phyloP scores from a whole-genome alignment of 2,113 vertebrate species.

The Phalacrocorax carbo region DNA sequence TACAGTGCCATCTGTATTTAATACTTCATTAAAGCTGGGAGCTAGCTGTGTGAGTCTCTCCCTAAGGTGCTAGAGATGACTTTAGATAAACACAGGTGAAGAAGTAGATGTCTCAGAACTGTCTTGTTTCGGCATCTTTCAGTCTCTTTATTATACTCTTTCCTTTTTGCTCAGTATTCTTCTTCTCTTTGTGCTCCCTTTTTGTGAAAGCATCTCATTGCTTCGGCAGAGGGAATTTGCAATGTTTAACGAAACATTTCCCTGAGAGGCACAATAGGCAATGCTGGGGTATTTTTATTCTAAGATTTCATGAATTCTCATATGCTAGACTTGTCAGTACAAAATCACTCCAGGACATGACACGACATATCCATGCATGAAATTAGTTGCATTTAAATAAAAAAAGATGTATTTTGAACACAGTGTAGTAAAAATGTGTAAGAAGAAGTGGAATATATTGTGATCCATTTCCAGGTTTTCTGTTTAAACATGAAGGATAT shows the following conservation, averaged over 20 bases:
- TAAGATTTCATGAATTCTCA: constrained; percentile 17
- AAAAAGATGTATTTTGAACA: not conserved
- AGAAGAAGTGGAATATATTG: not conserved
- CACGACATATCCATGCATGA: constrained; percentile 11
- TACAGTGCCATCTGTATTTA: not conserved
- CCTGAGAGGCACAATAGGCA: not conserved
- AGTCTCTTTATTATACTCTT: not conserved
- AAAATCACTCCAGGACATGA: constrained; percentile 47
- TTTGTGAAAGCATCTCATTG: not conserved
- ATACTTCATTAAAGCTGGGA: not conserved
- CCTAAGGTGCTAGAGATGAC: not conserved
- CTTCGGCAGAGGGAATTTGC: not conserved
- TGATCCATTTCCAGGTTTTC: constrained; percentile 39
- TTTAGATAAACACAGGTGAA: not conserved
- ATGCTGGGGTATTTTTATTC: not conserved
- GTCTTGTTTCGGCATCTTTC: not conserved
- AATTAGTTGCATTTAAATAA: not conserved
- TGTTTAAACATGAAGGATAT: not conserved
- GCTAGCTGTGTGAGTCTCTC: not conserved
- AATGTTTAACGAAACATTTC: not conserved
- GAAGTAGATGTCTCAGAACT: not conserved
- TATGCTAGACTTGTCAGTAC: constrained; percentile 6
- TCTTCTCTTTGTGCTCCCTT: not conserved
- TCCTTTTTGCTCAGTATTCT: not conserved
- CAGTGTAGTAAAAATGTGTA: not conserved